phyloP scores from a whole-genome alignment of 2,888 invertebrate genomes.

The Acleris sparsana region DNA sequence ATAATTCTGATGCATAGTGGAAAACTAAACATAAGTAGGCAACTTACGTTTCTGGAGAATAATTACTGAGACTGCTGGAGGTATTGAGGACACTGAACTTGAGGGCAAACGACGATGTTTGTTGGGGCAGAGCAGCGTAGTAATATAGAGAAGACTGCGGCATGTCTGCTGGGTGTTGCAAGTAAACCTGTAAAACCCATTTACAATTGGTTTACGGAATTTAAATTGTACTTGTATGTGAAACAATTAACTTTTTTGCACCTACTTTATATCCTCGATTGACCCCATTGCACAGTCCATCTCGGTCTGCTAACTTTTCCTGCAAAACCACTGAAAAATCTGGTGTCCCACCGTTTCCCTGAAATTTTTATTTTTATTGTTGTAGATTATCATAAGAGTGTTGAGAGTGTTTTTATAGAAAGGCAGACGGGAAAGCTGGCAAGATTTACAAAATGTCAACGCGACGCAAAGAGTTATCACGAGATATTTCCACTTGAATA shows the following conservation, averaged over 20 bases:
- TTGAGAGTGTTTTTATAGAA: no score
- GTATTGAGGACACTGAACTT: constrained; percentile 51
- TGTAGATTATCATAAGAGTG: no score
- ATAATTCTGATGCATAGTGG: no score
- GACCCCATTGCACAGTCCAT: constrained; percentile 45
- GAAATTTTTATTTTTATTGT: not conserved
- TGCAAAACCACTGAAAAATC: constrained; percentile 47
- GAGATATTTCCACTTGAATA: no score
- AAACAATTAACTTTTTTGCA: not conserved
- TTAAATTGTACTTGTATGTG: no score
- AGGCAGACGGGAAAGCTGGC: no score
- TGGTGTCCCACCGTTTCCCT: constrained; percentile 48
- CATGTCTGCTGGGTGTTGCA: constrained; percentile 59
- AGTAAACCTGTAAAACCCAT: constrained; percentile 48
- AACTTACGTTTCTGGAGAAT: constrained; percentile 51
- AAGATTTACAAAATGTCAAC: no score
- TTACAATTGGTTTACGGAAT: not conserved
- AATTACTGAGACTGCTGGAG: constrained; percentile 43
- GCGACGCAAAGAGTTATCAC: no score
- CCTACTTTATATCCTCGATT: constrained; percentile 52
- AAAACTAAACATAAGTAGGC: no score
- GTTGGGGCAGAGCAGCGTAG: constrained; percentile 48
- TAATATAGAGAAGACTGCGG: constrained; percentile 55
- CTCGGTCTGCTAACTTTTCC: constrained; percentile 39
- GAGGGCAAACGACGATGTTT: constrained; percentile 54